These are phyloP conservation scores for Trematocara variabile DNA, from an alignment of 2,113 vertebrate species.

Conservation along the genomic window DNA sequence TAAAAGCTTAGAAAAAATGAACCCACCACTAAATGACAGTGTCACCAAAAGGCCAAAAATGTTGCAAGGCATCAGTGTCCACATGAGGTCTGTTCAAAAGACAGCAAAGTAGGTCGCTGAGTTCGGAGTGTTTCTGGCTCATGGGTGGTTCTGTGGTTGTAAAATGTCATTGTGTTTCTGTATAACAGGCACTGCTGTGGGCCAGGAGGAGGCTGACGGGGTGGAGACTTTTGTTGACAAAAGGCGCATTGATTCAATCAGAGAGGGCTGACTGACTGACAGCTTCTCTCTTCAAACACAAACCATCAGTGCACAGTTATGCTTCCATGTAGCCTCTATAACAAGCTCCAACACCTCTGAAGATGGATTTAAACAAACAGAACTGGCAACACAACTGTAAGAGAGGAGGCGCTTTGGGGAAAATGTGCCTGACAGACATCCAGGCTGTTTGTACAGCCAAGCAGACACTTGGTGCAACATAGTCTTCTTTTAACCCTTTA, in stretches of 20 bases:
- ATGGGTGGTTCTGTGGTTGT: neutral
- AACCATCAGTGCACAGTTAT: neutral
- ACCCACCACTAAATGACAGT: neutral
- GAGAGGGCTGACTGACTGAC: neutral
- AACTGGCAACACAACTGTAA: neutral
- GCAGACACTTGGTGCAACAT: neutral
- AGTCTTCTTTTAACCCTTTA: neutral
- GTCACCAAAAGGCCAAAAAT: neutral
- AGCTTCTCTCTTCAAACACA: neutral
- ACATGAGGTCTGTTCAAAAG: neutral
- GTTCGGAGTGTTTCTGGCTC: neutral
- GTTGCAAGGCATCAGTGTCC: neutral
- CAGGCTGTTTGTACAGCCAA: neutral
- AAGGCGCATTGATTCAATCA: conserved; percentile 37
- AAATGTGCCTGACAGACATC: conserved; percentile 22
- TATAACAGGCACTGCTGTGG: neutral
- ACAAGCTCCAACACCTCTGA: neutral
- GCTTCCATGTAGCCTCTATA: neutral
- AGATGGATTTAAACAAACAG: neutral
- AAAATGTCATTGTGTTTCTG: neutral
- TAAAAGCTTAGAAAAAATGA: neutral
- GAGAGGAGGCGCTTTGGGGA: neutral
- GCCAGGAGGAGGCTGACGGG: neutral
- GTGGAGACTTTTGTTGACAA: conserved; percentile 34
- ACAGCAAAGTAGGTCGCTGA: neutral